These are phyloP conservation scores for Eilema depressum DNA, from an alignment of 2,888 invertebrate genomes.

Conservation along the genomic window DNA sequence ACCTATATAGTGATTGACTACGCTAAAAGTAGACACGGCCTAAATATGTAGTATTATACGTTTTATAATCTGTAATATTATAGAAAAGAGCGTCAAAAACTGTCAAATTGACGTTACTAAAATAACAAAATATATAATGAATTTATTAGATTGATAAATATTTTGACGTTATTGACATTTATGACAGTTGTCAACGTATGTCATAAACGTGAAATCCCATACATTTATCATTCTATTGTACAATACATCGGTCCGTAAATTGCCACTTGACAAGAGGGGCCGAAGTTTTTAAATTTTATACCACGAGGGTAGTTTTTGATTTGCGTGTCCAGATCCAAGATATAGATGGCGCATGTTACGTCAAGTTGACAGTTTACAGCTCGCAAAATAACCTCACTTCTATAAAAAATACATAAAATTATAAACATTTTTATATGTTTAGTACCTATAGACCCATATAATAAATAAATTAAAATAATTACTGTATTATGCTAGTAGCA, in stretches of 20 bases:
- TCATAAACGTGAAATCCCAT: no score
- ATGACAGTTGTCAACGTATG: no score
- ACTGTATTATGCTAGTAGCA: background rate
- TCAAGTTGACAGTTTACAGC: conserved; percentile 25
- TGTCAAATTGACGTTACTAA: conserved; percentile 12
- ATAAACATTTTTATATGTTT: conserved; percentile 38
- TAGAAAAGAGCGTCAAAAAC: conserved; percentile 21
- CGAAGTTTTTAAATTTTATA: background rate
- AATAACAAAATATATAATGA: background rate
- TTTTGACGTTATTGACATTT: no score
- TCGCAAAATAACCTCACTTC: conserved; percentile 23
- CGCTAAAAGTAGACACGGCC: conserved; percentile 56
- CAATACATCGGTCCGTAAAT: no score
- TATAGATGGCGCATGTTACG: background rate
- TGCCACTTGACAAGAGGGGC: no score
- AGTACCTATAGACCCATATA: conserved; percentile 29
- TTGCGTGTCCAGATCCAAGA: no score
- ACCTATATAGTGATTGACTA: conserved; percentile 15
- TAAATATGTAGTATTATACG: conserved; percentile 51
- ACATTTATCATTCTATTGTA: no score
- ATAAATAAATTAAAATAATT: conserved; percentile 26
- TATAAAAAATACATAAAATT: conserved; percentile 13
- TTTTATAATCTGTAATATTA: conserved; percentile 30
- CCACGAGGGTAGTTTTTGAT: no score
- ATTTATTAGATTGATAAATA: no score